Conservation (phyloP, 2,888 invertebrate species). For the Cotesia congregata region DNA sequence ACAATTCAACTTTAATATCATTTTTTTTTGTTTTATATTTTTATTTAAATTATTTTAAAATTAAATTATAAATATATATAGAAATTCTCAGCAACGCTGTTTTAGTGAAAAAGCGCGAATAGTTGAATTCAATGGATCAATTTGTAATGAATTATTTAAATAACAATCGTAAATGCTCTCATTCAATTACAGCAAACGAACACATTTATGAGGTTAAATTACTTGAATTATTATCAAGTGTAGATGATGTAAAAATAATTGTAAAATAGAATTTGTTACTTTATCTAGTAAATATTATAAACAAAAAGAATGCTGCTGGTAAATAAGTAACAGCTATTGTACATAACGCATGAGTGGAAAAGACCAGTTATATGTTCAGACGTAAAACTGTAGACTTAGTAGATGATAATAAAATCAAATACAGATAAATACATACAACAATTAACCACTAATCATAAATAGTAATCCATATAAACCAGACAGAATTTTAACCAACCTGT, state of each 20-base stretch:
- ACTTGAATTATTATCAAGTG: constrained; percentile 30
- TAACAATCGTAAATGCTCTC: neutral
- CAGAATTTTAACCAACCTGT: neutral
- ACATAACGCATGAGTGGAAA: constrained; percentile 56
- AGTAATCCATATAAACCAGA: neutral
- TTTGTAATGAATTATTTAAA: constrained; percentile 3
- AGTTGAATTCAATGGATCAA: neutral
- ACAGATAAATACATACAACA: constrained; percentile 12
- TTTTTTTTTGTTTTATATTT: neutral
- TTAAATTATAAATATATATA: neutral
- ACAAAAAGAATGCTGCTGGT: constrained; percentile 46
- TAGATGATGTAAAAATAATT: constrained; percentile 55
- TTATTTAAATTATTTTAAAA: neutral
- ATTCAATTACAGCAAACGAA: neutral
- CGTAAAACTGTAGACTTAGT: constrained; percentile 47
- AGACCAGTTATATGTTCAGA: constrained; percentile 53
- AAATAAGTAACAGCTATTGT: constrained; percentile 54
- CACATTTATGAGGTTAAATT: neutral
- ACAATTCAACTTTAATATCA: neutral
- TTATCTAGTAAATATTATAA: constrained; percentile 65
- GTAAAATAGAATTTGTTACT: constrained; percentile 70
- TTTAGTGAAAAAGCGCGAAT: neutral
- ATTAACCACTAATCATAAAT: neutral
- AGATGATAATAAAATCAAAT: constrained; percentile 25
- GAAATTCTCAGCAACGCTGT: neutral